Evolutionary conservation across 2,888 invertebrate species (phyloP).

Genomic region (Operophtera brumata): DNA sequence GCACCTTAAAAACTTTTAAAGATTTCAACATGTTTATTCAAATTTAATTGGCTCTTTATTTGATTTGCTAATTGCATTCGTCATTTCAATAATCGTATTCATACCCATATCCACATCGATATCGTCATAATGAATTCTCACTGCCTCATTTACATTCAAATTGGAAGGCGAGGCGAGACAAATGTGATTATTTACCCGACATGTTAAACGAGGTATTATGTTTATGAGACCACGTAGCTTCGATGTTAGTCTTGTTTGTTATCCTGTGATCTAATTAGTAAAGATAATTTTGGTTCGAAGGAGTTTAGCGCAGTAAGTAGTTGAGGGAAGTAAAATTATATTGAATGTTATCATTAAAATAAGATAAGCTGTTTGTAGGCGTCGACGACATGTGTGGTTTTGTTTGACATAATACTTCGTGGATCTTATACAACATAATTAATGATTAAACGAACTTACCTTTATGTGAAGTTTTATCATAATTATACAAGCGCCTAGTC

Average conservation of each 20-base stretch:
- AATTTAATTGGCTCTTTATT: not conserved
- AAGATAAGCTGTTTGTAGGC: no score
- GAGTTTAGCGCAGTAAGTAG: not conserved
- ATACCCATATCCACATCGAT: conserved; percentile 11
- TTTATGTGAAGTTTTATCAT: no score
- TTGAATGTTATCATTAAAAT: not conserved
- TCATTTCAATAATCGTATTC: conserved; percentile 34
- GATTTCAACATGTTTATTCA: no score
- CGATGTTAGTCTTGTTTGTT: not conserved
- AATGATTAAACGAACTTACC: no score
- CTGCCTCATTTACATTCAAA: conserved; percentile 66
- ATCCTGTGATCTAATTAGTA: not conserved
- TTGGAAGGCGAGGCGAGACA: conserved; percentile 49
- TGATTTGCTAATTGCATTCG: conserved; percentile 15
- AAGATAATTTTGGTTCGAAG: not conserved
- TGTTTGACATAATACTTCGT: no score
- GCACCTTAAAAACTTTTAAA: no score
- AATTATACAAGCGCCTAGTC: no score
- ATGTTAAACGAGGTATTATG: conserved; percentile 18
- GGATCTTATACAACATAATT: no score
- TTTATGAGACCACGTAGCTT: not conserved
- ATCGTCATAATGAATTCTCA: conserved; percentile 50
- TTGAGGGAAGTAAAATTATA: not conserved
- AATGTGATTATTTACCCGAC: conserved; percentile 56
- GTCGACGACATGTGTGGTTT: no score